These are phyloP conservation scores for Aquatica leii DNA, from an alignment of 2,888 invertebrate genomes.

Conservation along the genomic window DNA sequence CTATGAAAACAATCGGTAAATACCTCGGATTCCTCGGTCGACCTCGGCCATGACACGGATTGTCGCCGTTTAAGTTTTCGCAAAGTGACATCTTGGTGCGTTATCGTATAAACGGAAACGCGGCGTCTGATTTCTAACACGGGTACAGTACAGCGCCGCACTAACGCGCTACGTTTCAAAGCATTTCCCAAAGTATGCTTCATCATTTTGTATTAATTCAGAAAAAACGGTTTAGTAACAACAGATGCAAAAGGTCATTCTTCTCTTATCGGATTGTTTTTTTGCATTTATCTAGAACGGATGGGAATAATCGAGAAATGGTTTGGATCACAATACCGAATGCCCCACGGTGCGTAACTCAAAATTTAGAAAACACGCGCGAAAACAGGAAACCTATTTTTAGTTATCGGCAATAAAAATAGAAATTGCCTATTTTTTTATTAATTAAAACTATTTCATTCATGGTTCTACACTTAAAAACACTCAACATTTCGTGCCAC, in stretches of 20 bases:
- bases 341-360: too few species aligned
- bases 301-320: too few species aligned
- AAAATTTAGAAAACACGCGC: neutral
- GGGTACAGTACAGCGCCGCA: conserved; percentile 46
- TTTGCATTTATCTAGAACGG: conserved; percentile 28
- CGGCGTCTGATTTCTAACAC: conserved; percentile 41
- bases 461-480: neutral
- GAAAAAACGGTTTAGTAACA: too few species aligned
- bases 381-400: conserved; percentile 1
- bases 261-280: neutral
- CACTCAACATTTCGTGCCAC: neutral
- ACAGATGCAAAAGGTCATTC: neutral
- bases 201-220: conserved; percentile 52
- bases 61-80: conserved; percentile 48
- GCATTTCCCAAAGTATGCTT: conserved; percentile 56
- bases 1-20: neutral
- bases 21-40: conserved; percentile 38
- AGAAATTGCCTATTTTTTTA: neutral
- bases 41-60: conserved; percentile 57
- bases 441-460: neutral
- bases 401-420: neutral
- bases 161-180: conserved; percentile 44
- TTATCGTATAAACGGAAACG: conserved; percentile 40
- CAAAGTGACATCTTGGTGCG: conserved; percentile 42
- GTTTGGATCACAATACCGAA: too few species aligned